Evolutionary conservation across 1,140 invertebrate species (phyloP), one percentile per base, ranked within the genome.

Genomic region (Spodoptera litura): DNA sequence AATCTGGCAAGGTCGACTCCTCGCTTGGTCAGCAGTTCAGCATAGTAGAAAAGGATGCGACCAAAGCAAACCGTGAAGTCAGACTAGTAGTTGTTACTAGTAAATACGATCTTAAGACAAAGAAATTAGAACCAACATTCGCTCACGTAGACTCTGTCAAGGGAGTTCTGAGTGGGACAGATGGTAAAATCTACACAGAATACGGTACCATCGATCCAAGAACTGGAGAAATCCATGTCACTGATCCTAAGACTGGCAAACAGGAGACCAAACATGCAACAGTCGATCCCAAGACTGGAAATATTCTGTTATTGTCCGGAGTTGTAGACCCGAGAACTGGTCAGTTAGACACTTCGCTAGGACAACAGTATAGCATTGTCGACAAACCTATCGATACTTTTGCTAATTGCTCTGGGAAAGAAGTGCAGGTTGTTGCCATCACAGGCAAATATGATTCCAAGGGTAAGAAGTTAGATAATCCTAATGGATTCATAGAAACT

Each of bases 311-410:
- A 15, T 79, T 94, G 4, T 95, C 94, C 71, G 95, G 95, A 66
- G 95, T 96, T 12, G 83, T 95, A 74, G 95, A 96, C 88, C 95
- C 95, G 1, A 94, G 94, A 82, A 95, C 95, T 55, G 94, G 94
- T 49, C 90, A 95, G 83, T 82, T 95, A 35, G 95, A 95, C 86
- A 94, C 94, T 25, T 92, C 93, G 73, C 80, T 95, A 74, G 95
- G 94, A 52, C 95, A 95, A 78, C 91, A 94, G 71, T 94, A 95
- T n/a, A 95, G 96, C 80, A 95, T 96, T 82, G 95, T 96, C 31
- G 94, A 96, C n/a, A 95, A 95, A 82, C 95, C 96, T 81, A 95
- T 95, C 53, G 95, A 96, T 84, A 95, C 95, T 0, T 95, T 96
- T 83, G 95, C 96, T 5, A 87, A 94, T 55, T 89, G 96, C 3